Base-by-base conservation (phyloP, 2,888 invertebrate species). In the Limnephilus auricula region DNA sequence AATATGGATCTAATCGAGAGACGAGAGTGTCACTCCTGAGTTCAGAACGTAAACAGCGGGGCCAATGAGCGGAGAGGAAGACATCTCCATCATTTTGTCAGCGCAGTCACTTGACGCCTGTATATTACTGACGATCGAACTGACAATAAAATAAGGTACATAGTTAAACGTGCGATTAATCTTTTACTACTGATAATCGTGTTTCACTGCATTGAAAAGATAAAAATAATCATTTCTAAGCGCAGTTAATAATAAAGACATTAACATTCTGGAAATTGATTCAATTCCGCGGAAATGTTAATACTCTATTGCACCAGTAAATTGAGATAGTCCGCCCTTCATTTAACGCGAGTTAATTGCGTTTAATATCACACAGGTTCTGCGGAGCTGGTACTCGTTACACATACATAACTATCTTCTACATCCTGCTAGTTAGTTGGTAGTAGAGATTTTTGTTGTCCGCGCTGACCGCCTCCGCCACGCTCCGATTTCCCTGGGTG, bases 1-100 rank as follows among this genome's bases (percentile, higher is more conserved):
- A 83, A 90, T 88, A 90, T 86, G 90, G 90, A 30, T 82, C 45
- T 89, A 89, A 89, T 89, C 89, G 89, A 79, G 40, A 37, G 87
- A 88, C 87, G 34, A 40, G 87, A 86, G 86, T 34, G 87, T 88
- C 87, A 88, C 87, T 88, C 87, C 34, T 31, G 34, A 78, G 65
- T 10, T 50, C 86, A 50, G 50, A 86, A 86, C 18, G 86, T 40
- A 45, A 50, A 31, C 50, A 86, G 45, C 86, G 31, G 30, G 31
- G n/a, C 86, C 50, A 30, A 45, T 86, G 65, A 45, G 86, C 86
- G 32, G 34, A 32, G 82, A 86, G 15, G 45, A 86, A 86, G 86
- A 86, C 86, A 50, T 86, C 86, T 86, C 65, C 86, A 86, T 86
- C 86, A 86, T 86, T 86, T 86, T 31, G 86, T 86, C 30, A 45